These are phyloP conservation scores for Rhabdomys dilectus DNA, from an alignment of 2,113 vertebrate species.

Conservation along the genomic window DNA sequence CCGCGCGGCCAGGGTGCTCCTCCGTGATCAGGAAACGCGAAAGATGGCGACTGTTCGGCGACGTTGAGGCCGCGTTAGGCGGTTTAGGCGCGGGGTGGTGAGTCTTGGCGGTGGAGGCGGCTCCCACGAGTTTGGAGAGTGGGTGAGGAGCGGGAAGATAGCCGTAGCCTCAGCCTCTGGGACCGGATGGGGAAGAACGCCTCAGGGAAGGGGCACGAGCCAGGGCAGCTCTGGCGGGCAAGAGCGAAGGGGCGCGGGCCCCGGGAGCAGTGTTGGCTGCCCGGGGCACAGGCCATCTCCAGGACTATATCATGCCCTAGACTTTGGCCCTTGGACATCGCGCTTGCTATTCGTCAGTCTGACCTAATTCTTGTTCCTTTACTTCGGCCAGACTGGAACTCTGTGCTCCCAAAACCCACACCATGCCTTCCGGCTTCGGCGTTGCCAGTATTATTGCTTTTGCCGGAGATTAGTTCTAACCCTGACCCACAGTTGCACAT, in stretches of 20 bases:
- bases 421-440: conserved; percentile 70
- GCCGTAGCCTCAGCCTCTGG: neutral
- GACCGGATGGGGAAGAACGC: conserved; percentile 28
- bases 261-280: neutral
- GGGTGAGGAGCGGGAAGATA: conserved; percentile 25
- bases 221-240: neutral
- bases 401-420: conserved; percentile 24
- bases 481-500: neutral
- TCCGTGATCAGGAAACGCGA: conserved; percentile 77
- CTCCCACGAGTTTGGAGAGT: conserved; percentile 37
- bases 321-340: neutral
- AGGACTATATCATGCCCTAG: neutral
- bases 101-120: conserved; percentile 61
- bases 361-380: conserved; percentile 27
- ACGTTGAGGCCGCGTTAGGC: conserved; percentile 81
- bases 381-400: conserved; percentile 16
- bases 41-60: conserved; percentile 81
- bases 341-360: neutral
- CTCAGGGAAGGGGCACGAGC: conserved; percentile 63
- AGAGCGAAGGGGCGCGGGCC: conserved; percentile 60
- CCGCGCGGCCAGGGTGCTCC: conserved; percentile 51
- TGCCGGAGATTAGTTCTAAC: conserved; percentile 15
- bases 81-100: conserved; percentile 78
- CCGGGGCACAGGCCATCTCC: conserved; percentile 12
- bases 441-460: conserved; percentile 14